Evolutionary conservation across 2,888 invertebrate species (phyloP).

Genomic region (Nemoura dubitans): DNA sequence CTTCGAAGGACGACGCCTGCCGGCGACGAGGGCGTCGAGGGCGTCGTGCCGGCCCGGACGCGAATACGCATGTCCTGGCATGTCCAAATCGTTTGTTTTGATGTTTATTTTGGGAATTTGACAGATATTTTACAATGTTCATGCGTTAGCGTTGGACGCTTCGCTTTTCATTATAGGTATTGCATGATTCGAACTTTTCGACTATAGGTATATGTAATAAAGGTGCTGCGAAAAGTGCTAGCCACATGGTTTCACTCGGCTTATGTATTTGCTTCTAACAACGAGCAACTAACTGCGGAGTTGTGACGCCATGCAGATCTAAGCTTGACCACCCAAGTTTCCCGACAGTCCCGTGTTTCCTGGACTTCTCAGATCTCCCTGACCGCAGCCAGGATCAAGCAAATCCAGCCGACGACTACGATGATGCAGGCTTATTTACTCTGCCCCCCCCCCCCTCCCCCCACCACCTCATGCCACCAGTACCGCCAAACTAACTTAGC

Average conservation of each 20-base stretch:
- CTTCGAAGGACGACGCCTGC: neutral
- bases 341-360: neutral
- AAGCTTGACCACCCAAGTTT: no score
- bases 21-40: neutral
- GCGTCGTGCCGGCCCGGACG: neutral
- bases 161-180: no score
- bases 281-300: no score
- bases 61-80: neutral
- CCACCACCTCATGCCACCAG: constrained; percentile 22
- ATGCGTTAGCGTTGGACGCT: no score
- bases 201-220: no score
- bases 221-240: no score
- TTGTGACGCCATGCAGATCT: no score
- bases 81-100: no score
- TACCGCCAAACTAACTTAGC: constrained; percentile 44
- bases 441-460: constrained; percentile 29
- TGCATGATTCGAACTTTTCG: no score
- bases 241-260: no score
- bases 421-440: constrained; percentile 38
- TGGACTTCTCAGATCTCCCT: neutral
- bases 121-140: no score
- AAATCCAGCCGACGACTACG: neutral
- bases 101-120: no score
- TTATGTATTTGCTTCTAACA: neutral
- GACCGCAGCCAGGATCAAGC: neutral